Evolutionary conservation across 2,888 invertebrate species (phyloP), one percentile per base, ranked within the genome.

Genomic region (Empis livida): DNA sequence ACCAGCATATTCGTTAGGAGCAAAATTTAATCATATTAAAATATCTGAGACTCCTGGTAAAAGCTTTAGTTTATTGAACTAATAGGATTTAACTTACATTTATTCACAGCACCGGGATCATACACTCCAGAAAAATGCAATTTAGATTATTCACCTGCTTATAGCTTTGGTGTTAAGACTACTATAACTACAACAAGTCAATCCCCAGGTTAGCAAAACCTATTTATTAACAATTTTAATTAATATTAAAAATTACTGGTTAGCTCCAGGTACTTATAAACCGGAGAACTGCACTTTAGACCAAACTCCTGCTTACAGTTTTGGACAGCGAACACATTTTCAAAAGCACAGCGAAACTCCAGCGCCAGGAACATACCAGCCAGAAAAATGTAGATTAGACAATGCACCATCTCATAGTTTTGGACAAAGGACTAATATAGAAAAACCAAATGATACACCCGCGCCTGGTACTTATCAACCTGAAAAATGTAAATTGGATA

Each of bases 371-470:
- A 75, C 77, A 9, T 82, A 82, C 57, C 60, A 64, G 49, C 74
- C 78, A 27, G 75, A 76, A 53, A 74, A 72, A 51, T 61, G 70
- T 41, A 54, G 71, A 1, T 58, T 74, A 42, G 78, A 78, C 58
- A 76, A 71, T 55, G 75, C 80, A 39, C 84, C 84, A 30, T 74
- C 80, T 57, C 85, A 78, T 65, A 79, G 79, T 41, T 85, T 86
- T 62, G 82, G 84, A 54, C 74, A 77, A 51, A 82, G 81, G 65
- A 74, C 76, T 8, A 74, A 76, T 54, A 66, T 72, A 47, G 72
- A 73, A 45, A 77, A 76, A 52, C 67, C 73, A 42, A 78, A 74
- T 59, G 73, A 77, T 46, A 80, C 78, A 38, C 32, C 32, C 2
- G 56, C 77, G 20, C 79, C 80, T n/a, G 79, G 79, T 48, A 62